Evolutionary conservation across 2,113 vertebrate genomes (phyloP), one percentile per base, ranked within the genome.

Genomic region (Peromyscus leucopus): DNA sequence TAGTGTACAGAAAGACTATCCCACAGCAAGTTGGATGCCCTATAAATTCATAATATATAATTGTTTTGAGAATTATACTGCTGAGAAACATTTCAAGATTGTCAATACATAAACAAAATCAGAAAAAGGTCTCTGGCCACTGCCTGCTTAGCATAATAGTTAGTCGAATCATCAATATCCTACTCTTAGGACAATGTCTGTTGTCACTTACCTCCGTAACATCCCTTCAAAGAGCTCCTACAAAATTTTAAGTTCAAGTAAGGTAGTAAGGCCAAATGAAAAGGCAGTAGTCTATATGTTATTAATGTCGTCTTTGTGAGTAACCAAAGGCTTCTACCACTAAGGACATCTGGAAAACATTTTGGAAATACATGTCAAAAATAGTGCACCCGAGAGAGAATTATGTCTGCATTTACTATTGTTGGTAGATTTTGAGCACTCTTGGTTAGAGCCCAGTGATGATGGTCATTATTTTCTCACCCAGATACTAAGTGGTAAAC

Each of bases 61-160:
- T n/a, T 46, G 12, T 71, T 61, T 83, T 15, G 22, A 15, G 13
- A 78, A 65, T 28, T 42, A 21, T 42, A 24, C 24, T n/a, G 3
- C 21, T 17, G 2, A 33, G 26, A 19, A 13, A 1, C 2, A 78
- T 22, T 7, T 48, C 8, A n/a, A 55, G 2, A 36, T 10, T 5
- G 0, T 36, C 21, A 80, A 7, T 17, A 85, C 21, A 17, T 11
- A 21, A 15, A 24, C 33, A 61, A 90, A 65, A 67, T n/a, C 19
- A 79, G 39, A 11, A 85, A 0, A 67, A 17, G n/a, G 3, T 24
- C n/a, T 31, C 28, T 78, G 17, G 2, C 26, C 24, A 33, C 3
- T 7, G 2, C 48, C 2, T 31, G 11, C 2, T 24, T n/a, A 36
- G 22, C 0, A 12, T 4, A 42, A 4, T 26, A 80, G 24, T 55